These are phyloP conservation scores for Drosophila ezoana DNA, from an alignment of 2,888 invertebrate species.

Conservation along the genomic window DNA sequence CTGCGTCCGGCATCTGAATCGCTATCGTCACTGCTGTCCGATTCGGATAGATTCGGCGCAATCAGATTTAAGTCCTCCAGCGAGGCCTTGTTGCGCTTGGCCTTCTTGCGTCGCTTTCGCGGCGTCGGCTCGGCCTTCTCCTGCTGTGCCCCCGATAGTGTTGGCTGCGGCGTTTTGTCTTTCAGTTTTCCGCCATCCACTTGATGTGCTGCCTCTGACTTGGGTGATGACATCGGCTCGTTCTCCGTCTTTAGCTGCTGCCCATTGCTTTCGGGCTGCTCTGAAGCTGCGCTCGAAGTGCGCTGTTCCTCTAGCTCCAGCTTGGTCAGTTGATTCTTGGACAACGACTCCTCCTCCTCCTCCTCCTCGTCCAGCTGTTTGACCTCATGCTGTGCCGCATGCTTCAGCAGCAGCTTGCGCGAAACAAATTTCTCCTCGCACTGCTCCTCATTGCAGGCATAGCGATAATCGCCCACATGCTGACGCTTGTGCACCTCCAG, in stretches of 20 bases:
- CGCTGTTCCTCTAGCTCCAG: conserved; percentile 18
- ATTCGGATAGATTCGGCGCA: conserved; percentile 93
- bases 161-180: conserved; percentile 2
- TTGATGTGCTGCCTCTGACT: conserved; percentile 12
- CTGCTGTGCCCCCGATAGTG: not conserved
- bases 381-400: conserved; percentile 87
- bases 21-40: conserved; percentile 91
- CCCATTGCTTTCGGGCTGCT: conserved; percentile 22
- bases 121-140: conserved; percentile 33
- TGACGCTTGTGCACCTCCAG: conserved; percentile 94
- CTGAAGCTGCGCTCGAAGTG: conserved; percentile 13
- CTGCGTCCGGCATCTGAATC: conserved; percentile 82
- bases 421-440: conserved; percentile 93
- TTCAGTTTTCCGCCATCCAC: conserved; percentile 8
- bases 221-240: not conserved
- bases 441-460: conserved; percentile 89
- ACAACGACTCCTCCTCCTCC: conserved; percentile 1
- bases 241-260: conserved; percentile 1
- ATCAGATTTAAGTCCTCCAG: conserved; percentile 90
- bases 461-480: conserved; percentile 90
- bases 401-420: conserved; percentile 90
- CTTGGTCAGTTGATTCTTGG: conserved; percentile 16
- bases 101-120: conserved; percentile 84
- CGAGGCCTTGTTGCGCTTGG: conserved; percentile 82
- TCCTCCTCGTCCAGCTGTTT: conserved; percentile 13